phyloP scores from a whole-genome alignment of 2,888 invertebrate genomes.

The Drosophila testacea region DNA sequence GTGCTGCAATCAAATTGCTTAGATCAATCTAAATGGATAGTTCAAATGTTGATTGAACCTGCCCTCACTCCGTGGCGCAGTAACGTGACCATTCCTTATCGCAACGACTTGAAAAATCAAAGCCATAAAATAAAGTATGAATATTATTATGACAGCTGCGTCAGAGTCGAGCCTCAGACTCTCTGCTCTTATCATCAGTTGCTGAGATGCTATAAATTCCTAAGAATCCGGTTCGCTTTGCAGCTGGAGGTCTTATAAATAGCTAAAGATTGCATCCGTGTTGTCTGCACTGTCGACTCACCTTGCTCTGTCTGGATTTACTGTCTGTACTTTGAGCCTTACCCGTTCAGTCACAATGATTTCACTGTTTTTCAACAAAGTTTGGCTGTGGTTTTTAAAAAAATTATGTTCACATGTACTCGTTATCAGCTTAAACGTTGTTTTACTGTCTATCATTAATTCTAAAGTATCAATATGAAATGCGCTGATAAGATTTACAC shows the following conservation, averaged over 20 bases:
- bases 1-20: constrained; percentile 22
- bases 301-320: constrained; percentile 8
- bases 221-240: constrained; percentile 48
- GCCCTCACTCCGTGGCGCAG: constrained; percentile 5
- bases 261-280: constrained; percentile 41
- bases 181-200: constrained; percentile 39
- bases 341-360: constrained; percentile 24
- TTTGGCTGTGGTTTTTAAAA: not conserved
- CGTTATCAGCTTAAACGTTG: constrained; percentile 21
- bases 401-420: not conserved
- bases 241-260: constrained; percentile 13
- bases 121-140: constrained; percentile 12
- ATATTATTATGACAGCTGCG: constrained; percentile 16
- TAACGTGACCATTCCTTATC: constrained; percentile 32
- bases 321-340: constrained; percentile 17
- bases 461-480: constrained; percentile 30
- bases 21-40: constrained; percentile 12
- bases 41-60: constrained; percentile 41
- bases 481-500: constrained; percentile 35
- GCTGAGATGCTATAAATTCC: constrained; percentile 8
- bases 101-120: constrained; percentile 14
- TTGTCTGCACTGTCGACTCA: constrained; percentile 26
- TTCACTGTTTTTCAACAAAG: constrained; percentile 8
- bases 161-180: constrained; percentile 16
- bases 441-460: constrained; percentile 1